These are phyloP conservation scores for Rachycentron canadum DNA, from an alignment of 2,797 vertebrate genomes.

Conservation along the genomic window DNA sequence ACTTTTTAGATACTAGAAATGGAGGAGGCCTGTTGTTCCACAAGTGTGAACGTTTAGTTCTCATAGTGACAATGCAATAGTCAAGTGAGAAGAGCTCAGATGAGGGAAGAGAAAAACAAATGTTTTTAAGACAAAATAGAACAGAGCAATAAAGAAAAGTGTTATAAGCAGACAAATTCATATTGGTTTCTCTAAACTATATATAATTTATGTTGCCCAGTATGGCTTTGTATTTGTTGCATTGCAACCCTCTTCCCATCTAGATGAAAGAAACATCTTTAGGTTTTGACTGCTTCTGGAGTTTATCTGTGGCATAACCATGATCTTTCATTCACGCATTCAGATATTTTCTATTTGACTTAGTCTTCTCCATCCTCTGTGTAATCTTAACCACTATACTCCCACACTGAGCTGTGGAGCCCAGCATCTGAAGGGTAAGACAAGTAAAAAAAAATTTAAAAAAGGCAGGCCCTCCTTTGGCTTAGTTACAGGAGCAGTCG, in stretches of 20 bases:
- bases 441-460: slow-evolving; percentile 52
- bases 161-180: slow-evolving; percentile 40
- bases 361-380: slow-evolving; percentile 53
- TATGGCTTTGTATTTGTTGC: slow-evolving; percentile 35
- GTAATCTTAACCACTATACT: slow-evolving; percentile 62
- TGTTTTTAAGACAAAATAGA: slow-evolving; percentile 24
- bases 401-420: slow-evolving; percentile 56
- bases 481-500: slow-evolving; percentile 52
- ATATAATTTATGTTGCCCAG: slow-evolving; percentile 51
- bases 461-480: slow-evolving; percentile 58
- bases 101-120: slow-evolving; percentile 1
- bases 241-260: slow-evolving; percentile 28
- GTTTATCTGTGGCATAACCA: slow-evolving; percentile 44
- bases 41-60: background rate
- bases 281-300: slow-evolving; percentile 49
- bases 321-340: slow-evolving; percentile 67
- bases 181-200: slow-evolving; percentile 34
- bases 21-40: background rate
- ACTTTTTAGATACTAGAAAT: slow-evolving; percentile 17
- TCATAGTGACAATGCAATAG: background rate
- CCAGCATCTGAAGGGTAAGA: slow-evolving; percentile 51
- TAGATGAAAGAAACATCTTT: slow-evolving; percentile 60
- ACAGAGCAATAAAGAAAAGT: slow-evolving; percentile 27
- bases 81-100: slow-evolving; percentile 23
- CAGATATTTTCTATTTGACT: slow-evolving; percentile 64